Base-by-base conservation (phyloP, 1,140 invertebrate species). In the Agrilus planipennis region DNA sequence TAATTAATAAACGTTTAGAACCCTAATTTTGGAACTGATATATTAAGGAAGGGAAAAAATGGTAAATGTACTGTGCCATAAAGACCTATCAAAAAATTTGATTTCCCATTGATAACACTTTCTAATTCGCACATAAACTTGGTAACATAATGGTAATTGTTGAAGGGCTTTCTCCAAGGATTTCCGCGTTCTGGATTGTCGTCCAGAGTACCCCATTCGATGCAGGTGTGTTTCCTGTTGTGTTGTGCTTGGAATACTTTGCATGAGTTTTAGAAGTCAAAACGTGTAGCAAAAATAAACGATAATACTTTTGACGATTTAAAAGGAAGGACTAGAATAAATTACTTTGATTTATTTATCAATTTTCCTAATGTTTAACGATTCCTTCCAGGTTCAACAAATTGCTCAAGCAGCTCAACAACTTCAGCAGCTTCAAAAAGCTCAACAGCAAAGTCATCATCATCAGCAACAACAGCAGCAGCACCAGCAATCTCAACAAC, bases 401-500 rank as follows among this genome's bases (percentile, higher is more conserved):
- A 75, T 87, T 42, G 81, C 81, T 5, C 84, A 87, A 61, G 83
- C 84, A 32, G 81, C 83, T 1, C 84, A 88, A 60, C 84, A 85
- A 46, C 68, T 86, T 23, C 80, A 86, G 49, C 83, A 81, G 38
- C 64, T 84, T 34, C 80, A 87, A 48, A 83, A 87, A 55, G 75
- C 81, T 37, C 82, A 84, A 41, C 73, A 70, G 46, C 66, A 68
- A 53, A 64, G 67, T 31, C 62, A 65, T 41, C 60, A 66, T 41
- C 55, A 63, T 16, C 49, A 50, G 23, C 57, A 51, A 31, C 60
- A 60, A 18, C 69, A 61, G 57, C 68, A 45, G 55, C 69, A 41
- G 53, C n/a, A n/a, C n/a, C 69, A 42, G 47, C 65, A 29, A 57
- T 52, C 36, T 57, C 62, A 21, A 67, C 58, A 45, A 62, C 55